phyloP scores from a whole-genome alignment of 2,888 invertebrate species.

The Eristalinus sepulchralis region DNA sequence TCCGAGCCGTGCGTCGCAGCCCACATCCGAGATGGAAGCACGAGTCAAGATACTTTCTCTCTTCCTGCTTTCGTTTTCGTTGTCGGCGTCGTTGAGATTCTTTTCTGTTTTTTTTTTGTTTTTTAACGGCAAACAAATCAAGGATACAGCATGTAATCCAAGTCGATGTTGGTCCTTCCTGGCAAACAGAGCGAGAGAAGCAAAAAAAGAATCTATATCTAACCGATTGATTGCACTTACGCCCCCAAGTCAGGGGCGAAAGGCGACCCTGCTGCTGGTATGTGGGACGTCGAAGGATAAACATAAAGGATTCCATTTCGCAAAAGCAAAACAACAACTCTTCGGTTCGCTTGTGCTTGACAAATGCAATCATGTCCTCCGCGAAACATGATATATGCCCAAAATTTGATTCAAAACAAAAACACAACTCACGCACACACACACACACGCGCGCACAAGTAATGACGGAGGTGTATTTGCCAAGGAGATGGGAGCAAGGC shows the following conservation, averaged over 20 bases:
- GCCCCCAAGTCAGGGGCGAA: constrained; percentile 18
- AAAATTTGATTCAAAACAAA: constrained; percentile 43
- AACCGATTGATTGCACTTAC: constrained; percentile 63
- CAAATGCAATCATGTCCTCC: constrained; percentile 61
- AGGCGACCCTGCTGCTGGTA: constrained; percentile 50
- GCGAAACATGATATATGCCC: constrained; percentile 56
- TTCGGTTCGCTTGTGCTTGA: constrained; percentile 51
- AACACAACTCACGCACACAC: constrained; percentile 2
- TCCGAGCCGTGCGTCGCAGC: not conserved
- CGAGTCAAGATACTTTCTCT: constrained; percentile 37
- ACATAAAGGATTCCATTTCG: constrained; percentile 67
- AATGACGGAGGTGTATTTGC: constrained; percentile 37
- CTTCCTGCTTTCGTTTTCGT: constrained; percentile 20
- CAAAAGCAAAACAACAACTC: constrained; percentile 52
- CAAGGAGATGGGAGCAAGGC: constrained; percentile 40
- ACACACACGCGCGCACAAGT: not conserved
- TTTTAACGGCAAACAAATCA: constrained; percentile 41
- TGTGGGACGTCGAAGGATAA: constrained; percentile 27
- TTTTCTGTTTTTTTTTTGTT: constrained; percentile 19
- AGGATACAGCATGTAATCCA: constrained; percentile 43
- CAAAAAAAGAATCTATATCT: constrained; percentile 5
- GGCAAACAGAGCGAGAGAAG: constrained; percentile 28
- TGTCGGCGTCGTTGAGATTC: not conserved
- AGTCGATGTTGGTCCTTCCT: constrained; percentile 40
- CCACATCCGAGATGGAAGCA: constrained; percentile 19